Base-by-base conservation (phyloP, 1,140 invertebrate species). In the Scaptomyza montana region DNA sequence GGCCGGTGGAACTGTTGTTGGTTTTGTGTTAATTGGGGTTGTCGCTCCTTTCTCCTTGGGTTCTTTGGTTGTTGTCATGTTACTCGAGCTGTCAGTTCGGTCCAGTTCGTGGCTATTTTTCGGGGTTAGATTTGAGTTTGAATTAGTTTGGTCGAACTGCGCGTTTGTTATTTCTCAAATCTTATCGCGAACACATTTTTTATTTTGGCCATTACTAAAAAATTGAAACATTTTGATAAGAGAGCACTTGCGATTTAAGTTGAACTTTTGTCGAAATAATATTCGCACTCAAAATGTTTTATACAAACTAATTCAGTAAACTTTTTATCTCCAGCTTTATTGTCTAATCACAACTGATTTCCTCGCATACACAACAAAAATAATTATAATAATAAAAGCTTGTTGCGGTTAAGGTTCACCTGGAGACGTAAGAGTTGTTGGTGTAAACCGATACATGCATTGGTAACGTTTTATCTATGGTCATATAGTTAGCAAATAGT, bases 1-100 rank as follows among this genome's bases (percentile, higher is more conserved):
- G 6, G 33, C 8, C 33, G 60, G 63, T 19, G 69, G 70, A 46
- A 41, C 19, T 21, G 36, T 46, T 16, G 16, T 16, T 61, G 69
- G 41, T 36, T 46, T 5, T 49, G 62, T 33, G 30, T 6, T 33
- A 0, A 8, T 33, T 33, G 30, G 5, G 7, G 7, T 74, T 13
- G 57, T 64, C 13, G 63, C 28, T 21, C 59, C 63, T 60, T 78
- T 74, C 21, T 82, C 82, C 54, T 89, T 78, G 33, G 75, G 47
- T 50, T 89, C 84, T 67, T 87, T 87, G 47, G 80, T 89, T 47
- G 75, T 76, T 46, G 78, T 82, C 82, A 87, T 87, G 10, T 41
- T 64, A 51, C n/a, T 10, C 9, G 13, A n/a, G 5, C 49, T 50
- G n/a, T 41, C 43, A 28, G 41, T 65, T 57, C n/a, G 39, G 49